Base-by-base conservation (phyloP, 2,113 vertebrate species). In the Catharus minimus region DNA sequence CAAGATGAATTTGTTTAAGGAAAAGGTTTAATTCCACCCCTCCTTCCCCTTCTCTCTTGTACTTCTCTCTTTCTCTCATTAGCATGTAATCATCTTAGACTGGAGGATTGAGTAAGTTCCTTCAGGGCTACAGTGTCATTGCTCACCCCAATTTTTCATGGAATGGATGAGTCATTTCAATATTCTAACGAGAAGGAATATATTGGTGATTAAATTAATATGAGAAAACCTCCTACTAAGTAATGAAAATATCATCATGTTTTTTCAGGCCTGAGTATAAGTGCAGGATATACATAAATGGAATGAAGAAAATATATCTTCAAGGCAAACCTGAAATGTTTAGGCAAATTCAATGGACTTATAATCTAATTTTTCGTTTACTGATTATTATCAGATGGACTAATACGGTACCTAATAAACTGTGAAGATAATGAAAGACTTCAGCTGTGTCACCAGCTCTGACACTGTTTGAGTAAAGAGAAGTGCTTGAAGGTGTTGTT, bases 301-400 rank as follows among this genome's bases (percentile, higher is more conserved):
- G 47, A 86, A 82, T 46, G 49, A 90, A 79, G 57, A 76, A 92
- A 84, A 88, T 49, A n/a, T 32, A 53, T 84, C 73, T 96, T 77
- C 47, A 33, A 89, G 67, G 81, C 78, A 93, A 90, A 69, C 15
- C 39, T 72, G 82, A 79, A 84, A 72, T 38, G 13, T 76, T 90
- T 66, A 88, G 62, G 69, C 23, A 61, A 90, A 84, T 57, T 67
- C 33, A 84, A 9, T 55, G 68, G n/a, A 17, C 61, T 20, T 61
- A n/a, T 90, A 95, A 95, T 92, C 55, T 86, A 82, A 84, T 95
- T 87, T 93, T 84, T 92, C 52, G 8, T 93, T 77, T 92, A 84
- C 73, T 93, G 90, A 91, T 94, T 91, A 76, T 52, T 92, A 53
- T 94, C 91, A 93, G 89, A 72, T 94, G 91, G 77, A 30, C 58